phyloP scores from a whole-genome alignment of 2,797 vertebrate species.

The Podarcis siculus region DNA sequence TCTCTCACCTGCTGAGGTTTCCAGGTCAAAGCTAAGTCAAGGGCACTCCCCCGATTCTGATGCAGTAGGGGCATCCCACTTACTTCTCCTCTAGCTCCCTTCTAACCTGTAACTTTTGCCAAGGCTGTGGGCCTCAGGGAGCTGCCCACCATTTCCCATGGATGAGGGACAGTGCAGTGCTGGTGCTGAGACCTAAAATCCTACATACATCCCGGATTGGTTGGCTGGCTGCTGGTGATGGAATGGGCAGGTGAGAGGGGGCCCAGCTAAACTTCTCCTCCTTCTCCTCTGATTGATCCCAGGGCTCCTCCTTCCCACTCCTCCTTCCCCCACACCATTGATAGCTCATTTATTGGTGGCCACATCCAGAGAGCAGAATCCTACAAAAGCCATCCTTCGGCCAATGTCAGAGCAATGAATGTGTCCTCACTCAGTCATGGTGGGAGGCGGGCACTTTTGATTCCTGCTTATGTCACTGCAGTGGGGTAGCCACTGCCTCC shows the following conservation, averaged over 20 bases:
- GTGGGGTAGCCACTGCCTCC: constrained; percentile 37
- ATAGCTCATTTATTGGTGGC: neutral
- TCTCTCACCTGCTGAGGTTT: too few relatives aligned
- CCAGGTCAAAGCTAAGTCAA: neutral
- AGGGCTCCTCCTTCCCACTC: neutral
- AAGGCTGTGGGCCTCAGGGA: neutral
- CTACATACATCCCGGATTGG: too few relatives aligned
- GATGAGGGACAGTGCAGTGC: neutral
- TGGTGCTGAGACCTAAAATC: too few relatives aligned
- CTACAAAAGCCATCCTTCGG: constrained; percentile 47
- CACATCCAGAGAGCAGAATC: constrained; percentile 17
- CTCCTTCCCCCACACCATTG: neutral
- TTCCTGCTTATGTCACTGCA: constrained; percentile 35
- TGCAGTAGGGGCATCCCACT: neutral
- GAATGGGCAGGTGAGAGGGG: too few relatives aligned
- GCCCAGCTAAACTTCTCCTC: neutral
- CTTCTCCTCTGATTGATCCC: neutral
- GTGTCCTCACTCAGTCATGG: constrained; percentile 13
- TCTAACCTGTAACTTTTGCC: neutral
- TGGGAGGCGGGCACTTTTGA: neutral
- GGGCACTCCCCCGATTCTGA: neutral
- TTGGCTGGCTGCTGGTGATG: neutral
- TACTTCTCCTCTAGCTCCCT: neutral
- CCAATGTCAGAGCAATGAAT: constrained; percentile 29
- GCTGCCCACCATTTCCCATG: neutral